Evolutionary conservation across 2,113 vertebrate species (phyloP), one percentile per base, ranked within the genome.

Genomic region (Sprattus sprattus): DNA sequence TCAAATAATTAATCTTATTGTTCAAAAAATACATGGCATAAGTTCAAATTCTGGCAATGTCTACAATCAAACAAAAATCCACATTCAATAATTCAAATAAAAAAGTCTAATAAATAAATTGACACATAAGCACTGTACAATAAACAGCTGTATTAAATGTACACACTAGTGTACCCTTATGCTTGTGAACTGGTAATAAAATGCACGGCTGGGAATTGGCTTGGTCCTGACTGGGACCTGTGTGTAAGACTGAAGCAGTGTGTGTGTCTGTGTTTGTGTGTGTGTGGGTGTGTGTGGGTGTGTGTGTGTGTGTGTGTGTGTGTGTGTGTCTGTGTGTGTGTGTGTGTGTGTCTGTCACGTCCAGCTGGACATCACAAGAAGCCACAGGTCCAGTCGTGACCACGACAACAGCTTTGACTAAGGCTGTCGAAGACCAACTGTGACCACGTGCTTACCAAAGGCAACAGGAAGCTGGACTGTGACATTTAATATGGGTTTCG

Each of bases 331-430:
- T n/a, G 6, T 75, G 67, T 28, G 3, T 28, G n/a, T 28, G 64
- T n/a, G n/a, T n/a, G n/a, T n/a, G n/a, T 67, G 64, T 28, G 64
- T 32, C 71, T 78, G 71, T 78, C 71, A 78, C 71, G 15, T 78
- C 32, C 71, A 78, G 71, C 71, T 78, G 71, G 71, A 78, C 32
- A 32, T 78, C 1, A 32, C 71, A 78, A 32, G 10, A 78, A 39
- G 32, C 71, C 71, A 78, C 71, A 78, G 25, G 71, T 78, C 25
- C 28, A 32, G 25, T 78, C 71, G 11, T 39, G 71, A 78, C 71
- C 71, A 39, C 71, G 10, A 15, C 64, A 71, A 28, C n/a, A 28
- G 8, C 64, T 28, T n/a, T 64, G 8, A 9, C 60, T 32, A 71
- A 32, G 64, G 28, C 32, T 39, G 28, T 15, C 32, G 11, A 32